A percentile compares a stretch with the other conserved stretches of the same genome.
phyloP scores from a whole-genome alignment of 2,113 vertebrate genomes.

The Phalacrocorax aristotelis region DNA sequence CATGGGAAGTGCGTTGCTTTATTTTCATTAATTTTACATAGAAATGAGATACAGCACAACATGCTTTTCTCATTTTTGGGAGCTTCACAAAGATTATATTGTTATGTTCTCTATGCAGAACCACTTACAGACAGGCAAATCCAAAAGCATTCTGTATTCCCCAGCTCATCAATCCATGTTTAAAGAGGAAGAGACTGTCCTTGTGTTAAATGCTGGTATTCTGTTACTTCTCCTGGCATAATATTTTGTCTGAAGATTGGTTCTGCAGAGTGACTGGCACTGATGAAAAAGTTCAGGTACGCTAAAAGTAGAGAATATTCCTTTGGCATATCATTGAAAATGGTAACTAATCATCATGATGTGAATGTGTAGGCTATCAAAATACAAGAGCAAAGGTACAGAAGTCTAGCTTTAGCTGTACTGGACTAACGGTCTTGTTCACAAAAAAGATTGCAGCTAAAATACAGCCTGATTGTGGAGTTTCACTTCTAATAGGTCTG shows the following conservation, averaged over 20 bases:
- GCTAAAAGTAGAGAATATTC: not conserved
- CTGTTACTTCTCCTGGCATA: slow-evolving; percentile 31
- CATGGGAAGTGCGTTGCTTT: slow-evolving; percentile 61
- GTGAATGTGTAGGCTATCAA: not conserved
- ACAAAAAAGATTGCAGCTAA: not conserved
- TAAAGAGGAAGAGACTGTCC: slow-evolving; percentile 30
- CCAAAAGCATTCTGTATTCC: slow-evolving; percentile 19
- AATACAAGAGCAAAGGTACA: not conserved
- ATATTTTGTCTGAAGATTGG: slow-evolving; percentile 9
- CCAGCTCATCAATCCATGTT: slow-evolving; percentile 16
- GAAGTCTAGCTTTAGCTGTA: not conserved
- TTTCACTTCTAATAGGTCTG: not conserved
- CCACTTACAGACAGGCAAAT: slow-evolving; percentile 16
- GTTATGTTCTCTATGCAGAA: not conserved
- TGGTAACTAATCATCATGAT: not conserved
- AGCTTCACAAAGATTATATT: slow-evolving; percentile 12
- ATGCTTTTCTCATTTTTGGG: slow-evolving; percentile 49
- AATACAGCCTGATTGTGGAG: not conserved
- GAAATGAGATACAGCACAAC: slow-evolving; percentile 48
- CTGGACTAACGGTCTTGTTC: not conserved
- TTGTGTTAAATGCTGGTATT: slow-evolving; percentile 25
- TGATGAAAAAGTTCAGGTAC: slow-evolving; percentile 17
- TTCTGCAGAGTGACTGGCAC: slow-evolving; percentile 16
- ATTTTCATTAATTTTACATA: slow-evolving; percentile 72
- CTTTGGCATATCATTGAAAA: not conserved